Base-by-base conservation (phyloP, 1,140 invertebrate genomes). In the Eufriesea mexicana region DNA sequence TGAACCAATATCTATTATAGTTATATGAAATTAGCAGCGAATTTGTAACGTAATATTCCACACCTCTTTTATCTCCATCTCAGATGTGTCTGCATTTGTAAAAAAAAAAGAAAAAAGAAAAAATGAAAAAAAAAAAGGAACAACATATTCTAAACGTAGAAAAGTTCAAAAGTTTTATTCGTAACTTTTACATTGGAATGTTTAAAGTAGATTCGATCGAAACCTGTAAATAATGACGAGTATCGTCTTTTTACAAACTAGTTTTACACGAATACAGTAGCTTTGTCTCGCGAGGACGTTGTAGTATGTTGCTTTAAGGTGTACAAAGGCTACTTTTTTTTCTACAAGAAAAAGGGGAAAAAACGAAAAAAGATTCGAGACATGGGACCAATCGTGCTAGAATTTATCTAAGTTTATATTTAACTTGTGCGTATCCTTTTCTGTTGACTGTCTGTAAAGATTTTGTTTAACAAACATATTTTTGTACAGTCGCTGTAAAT, bases 361-460 rank as follows among this genome's bases (percentile, higher is more conserved):
- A 57, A 45, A 47, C 0, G 7, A 7, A 35, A 45, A 5, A 67
- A 64, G 61, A 84, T 82, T 80, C 64, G 42, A 68, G 59, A 90
- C 62, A 70, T 77, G 88, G 88, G 88, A 88, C 88, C 88, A 90
- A 85, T 72, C 67, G 57, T 80, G 55, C 62, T 64, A 80, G 47
- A 80, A 23, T 70, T 57, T 42, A 42, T 77, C 51, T 64, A 77
- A 83, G 47, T 77, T 85, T 74, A 61, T 49, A 49, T 71, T 67
- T 84, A 83, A 61, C 51, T 14, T 70, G 47, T 78, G 83, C 59
- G 78, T 73, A 51, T 64, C 64, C 25, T 57, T 79, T 81, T 51
- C n/a, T 51, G 35, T 82, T 57, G 28, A 62, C 35, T 83, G 45
- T 59, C 45, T 57, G 61, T 73, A 59, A 83, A 57, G 28, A 79